Conservation (phyloP, 1,140 invertebrate species). For the Acromyrmex charruanus region DNA sequence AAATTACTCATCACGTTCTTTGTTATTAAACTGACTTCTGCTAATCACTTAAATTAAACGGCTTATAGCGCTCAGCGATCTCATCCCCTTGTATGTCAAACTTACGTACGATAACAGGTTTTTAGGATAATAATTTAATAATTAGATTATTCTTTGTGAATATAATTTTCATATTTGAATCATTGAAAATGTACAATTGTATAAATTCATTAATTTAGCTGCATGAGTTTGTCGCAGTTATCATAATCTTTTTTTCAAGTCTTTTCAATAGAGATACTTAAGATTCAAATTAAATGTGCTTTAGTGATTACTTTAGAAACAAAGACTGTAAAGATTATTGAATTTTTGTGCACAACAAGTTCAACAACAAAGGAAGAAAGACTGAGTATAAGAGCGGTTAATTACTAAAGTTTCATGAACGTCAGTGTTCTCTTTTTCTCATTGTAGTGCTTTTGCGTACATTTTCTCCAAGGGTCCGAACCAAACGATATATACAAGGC, state of each 20-base stretch:
- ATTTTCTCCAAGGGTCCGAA: neutral
- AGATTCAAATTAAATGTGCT: neutral
- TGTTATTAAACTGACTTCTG: too few relatives aligned
- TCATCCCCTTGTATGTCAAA: too few relatives aligned
- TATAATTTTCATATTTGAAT: neutral
- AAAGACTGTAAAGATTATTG: neutral
- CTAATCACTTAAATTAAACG: too few relatives aligned
- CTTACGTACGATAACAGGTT: too few relatives aligned
- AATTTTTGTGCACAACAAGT: constrained; percentile 5
- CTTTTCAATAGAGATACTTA: neutral
- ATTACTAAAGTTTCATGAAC: constrained; percentile 67
- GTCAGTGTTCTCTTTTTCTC: neutral
- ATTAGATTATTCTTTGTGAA: too few relatives aligned
- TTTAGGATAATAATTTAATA: too few relatives aligned
- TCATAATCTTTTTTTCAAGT: neutral
- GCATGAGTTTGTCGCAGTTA: neutral
- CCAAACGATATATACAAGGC: neutral
- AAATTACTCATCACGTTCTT: too few relatives aligned
- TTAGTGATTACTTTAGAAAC: neutral
- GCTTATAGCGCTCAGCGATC: too few relatives aligned
- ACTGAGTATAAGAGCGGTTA: constrained; percentile 56
- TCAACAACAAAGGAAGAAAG: neutral
- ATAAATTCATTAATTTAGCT: neutral
- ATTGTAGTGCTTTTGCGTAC: constrained; percentile 29
- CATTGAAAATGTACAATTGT: neutral